Conservation (phyloP, 2,797 vertebrate species). For the Hylomyscus alleni region DNA sequence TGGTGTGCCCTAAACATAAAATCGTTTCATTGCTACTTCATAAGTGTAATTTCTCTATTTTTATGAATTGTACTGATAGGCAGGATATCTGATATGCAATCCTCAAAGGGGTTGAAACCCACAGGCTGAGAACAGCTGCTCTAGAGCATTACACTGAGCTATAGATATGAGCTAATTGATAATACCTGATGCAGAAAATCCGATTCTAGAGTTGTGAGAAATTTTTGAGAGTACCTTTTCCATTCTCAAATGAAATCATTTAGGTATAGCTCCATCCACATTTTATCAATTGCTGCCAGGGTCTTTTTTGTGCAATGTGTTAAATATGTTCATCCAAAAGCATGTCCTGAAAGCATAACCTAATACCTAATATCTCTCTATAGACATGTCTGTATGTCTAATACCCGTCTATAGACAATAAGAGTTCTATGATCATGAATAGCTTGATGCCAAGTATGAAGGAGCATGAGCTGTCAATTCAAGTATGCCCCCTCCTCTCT, state of each 20-base stretch:
- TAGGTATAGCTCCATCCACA: background rate
- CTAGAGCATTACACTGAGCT: background rate
- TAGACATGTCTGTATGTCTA: background rate
- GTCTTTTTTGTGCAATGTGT: background rate
- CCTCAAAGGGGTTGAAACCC: background rate
- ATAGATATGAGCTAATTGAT: background rate
- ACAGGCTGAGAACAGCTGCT: too few species aligned
- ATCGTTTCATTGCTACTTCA: background rate
- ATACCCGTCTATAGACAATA: background rate
- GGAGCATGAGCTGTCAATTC: background rate
- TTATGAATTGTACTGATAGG: background rate
- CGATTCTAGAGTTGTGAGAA: conserved; percentile 4
- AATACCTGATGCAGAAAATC: background rate
- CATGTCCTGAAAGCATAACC: background rate
- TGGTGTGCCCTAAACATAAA: background rate
- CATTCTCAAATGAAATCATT: background rate
- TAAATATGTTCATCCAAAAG: background rate
- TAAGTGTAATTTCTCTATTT: background rate
- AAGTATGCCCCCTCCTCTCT: background rate
- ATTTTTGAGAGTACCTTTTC: background rate
- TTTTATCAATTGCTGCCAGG: background rate
- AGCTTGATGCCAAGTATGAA: background rate
- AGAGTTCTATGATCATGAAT: background rate
- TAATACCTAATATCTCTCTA: background rate
- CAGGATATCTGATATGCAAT: background rate